phyloP scores from a whole-genome alignment of 2,888 invertebrate genomes.

The Drosophila anceps region DNA sequence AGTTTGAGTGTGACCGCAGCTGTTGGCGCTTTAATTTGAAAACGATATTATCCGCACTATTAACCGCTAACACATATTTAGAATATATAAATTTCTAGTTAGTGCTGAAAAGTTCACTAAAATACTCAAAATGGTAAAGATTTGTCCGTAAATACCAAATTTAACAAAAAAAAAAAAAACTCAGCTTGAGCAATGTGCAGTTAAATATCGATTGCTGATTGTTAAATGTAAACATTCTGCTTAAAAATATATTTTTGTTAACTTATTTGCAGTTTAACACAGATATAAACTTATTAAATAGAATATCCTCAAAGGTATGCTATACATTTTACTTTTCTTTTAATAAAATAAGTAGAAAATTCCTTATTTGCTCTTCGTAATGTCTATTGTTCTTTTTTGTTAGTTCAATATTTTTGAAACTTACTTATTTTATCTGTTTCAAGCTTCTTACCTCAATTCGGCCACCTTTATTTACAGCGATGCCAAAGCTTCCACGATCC shows the following conservation, averaged over 20 bases:
- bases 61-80: not conserved
- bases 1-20: not conserved
- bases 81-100: no score
- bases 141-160: not conserved
- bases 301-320: conserved; percentile 22
- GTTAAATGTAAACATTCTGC: no score
- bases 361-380: not conserved
- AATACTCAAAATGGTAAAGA: not conserved
- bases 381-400: not conserved
- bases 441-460: not conserved
- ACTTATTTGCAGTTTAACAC: no score
- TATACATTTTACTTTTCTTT: not conserved
- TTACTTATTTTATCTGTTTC: not conserved
- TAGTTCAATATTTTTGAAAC: not conserved
- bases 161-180: not conserved
- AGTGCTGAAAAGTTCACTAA: not conserved
- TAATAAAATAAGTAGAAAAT: not conserved
- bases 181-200: not conserved
- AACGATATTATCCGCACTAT: no score
- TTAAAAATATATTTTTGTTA: not conserved
- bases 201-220: not conserved
- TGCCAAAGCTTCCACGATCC: not conserved
- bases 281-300: no score
- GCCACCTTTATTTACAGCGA: not conserved
- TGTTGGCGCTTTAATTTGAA: not conserved